Conservation (phyloP, 2,888 invertebrate species). For the Tenodera sinensis region DNA sequence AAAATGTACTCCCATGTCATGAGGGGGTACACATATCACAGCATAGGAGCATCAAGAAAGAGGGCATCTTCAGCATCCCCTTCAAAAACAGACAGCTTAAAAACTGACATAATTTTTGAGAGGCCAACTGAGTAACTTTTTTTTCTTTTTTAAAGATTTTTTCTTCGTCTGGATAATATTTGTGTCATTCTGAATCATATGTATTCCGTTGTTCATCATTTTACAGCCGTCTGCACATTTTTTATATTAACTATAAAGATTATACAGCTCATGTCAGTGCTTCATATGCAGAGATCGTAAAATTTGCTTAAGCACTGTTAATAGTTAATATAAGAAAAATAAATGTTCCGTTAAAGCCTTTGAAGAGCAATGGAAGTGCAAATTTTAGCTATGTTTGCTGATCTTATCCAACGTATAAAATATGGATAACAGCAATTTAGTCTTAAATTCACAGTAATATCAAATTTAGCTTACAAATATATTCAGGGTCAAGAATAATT, state of each 20-base stretch:
- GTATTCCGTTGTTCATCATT: neutral
- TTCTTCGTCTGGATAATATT: neutral
- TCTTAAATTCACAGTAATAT: neutral
- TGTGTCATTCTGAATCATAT: neutral
- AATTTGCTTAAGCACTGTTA: neutral
- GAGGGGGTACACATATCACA: constrained; percentile 8
- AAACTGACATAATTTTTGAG: neutral
- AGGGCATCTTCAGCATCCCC: neutral
- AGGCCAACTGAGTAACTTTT: neutral
- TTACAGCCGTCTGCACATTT: neutral
- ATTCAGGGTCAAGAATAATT: neutral
- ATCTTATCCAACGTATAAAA: neutral
- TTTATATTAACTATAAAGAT: neutral
- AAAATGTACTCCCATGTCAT: neutral
- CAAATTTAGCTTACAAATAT: neutral
- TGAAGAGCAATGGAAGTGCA: neutral
- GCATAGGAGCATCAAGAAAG: neutral
- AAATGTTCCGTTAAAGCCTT: neutral
- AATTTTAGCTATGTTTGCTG: neutral
- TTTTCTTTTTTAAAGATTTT: neutral
- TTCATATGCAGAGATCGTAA: neutral
- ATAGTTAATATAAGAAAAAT: neutral
- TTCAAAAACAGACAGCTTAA: neutral
- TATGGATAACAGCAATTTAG: neutral
- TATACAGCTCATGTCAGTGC: neutral